These are phyloP conservation scores for Dendrolimus houi DNA, from an alignment of 2,888 invertebrate genomes.

Conservation along the genomic window DNA sequence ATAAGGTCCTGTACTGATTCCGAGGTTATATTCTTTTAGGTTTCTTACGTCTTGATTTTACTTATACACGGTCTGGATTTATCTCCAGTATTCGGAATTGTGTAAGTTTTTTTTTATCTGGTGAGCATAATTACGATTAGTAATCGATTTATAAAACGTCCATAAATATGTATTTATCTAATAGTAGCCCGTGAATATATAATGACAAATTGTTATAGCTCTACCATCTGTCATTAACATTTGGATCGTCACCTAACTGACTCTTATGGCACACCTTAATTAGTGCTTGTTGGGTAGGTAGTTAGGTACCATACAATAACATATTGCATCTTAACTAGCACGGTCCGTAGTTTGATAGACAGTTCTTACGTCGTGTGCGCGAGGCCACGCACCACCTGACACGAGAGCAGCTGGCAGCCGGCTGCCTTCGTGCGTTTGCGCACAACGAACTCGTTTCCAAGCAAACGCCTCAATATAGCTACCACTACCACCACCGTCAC, in stretches of 20 bases:
- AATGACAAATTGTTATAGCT: no score
- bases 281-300: constrained; percentile 20
- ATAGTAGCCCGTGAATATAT: no score
- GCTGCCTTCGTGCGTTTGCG: constrained; percentile 53
- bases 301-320: neutral
- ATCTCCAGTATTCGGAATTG: no score
- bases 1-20: no score
- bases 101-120: no score
- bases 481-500: constrained; percentile 23
- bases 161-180: no score
- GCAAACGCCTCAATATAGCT: constrained; percentile 61
- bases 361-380: constrained; percentile 40
- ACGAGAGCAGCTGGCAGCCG: constrained; percentile 64
- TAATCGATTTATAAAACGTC: no score
- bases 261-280: constrained; percentile 23
- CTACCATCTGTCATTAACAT: constrained; percentile 4
- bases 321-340: neutral
- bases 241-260: constrained; percentile 38
- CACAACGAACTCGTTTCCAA: constrained; percentile 64
- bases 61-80: no score
- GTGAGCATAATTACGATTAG: no score
- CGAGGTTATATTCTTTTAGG: no score
- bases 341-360: constrained; percentile 11
- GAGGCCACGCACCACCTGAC: constrained; percentile 68
- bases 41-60: no score